A percentile compares a stretch with the other conserved stretches of the same genome.
Evolutionary conservation across 2,797 vertebrate species (phyloP).

Genomic region (Sorex maritimensis): DNA sequence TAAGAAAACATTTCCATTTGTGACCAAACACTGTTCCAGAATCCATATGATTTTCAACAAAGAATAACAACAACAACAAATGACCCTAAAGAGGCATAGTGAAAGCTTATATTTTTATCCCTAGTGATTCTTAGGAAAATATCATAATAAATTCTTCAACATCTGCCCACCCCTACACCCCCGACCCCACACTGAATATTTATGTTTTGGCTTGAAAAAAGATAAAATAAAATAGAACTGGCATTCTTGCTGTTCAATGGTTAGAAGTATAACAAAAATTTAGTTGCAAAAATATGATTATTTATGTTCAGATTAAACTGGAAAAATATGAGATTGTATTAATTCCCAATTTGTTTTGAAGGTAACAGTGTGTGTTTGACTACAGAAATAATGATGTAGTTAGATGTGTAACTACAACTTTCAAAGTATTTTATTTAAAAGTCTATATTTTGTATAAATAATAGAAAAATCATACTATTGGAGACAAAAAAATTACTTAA

Average conservation of each 20-base stretch:
- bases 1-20: not conserved
- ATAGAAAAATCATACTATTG: constrained; percentile 2
- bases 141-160: not conserved
- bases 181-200: too few relatives aligned
- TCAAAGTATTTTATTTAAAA: constrained; percentile 54
- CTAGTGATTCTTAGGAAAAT: not conserved
- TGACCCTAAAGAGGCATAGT: constrained; percentile 9
- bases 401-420: constrained; percentile 37
- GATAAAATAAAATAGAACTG: not conserved
- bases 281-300: not conserved
- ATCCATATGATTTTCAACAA: constrained; percentile 14
- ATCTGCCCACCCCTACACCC: not conserved
- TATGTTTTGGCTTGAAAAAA: constrained; percentile 28
- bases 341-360: constrained; percentile 52
- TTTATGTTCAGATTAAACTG: constrained; percentile 21
- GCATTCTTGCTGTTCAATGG: not conserved
- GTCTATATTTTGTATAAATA: constrained; percentile 25
- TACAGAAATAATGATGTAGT: constrained; percentile 22
- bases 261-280: constrained; percentile 25
- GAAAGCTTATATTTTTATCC: constrained; percentile 23
- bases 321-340: constrained; percentile 46
- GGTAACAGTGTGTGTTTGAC: not conserved
- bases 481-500: constrained; percentile 43
- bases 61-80: not conserved
- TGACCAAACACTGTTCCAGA: not conserved